Base-by-base conservation (phyloP, 2,797 vertebrate genomes). In the Sphenodon punctatus region DNA sequence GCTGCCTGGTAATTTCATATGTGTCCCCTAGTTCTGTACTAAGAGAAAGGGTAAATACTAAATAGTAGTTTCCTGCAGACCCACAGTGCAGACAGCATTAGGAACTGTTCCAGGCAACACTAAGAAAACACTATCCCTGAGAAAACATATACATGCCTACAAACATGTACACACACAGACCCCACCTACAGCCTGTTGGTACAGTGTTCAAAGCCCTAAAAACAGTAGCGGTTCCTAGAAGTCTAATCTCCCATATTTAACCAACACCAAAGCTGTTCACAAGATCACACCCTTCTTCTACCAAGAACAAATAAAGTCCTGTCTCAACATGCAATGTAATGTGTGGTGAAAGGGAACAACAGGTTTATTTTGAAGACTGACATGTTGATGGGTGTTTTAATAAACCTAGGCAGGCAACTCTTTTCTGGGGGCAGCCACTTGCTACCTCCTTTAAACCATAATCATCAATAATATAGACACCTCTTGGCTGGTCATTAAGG, bases 241-340 rank as follows among this genome's bases (percentile, higher is more conserved):
- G 56, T 51, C 66, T 89, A 85, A 89, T 79, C 82, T 72, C 15
- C 74, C 80, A 27, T 72, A 78, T 88, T 88, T 92, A 90, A 93
- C 74, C 74, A 71, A 67, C 73, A 85, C 16, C 23, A 56, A 86
- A 76, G 74, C 65, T 48, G 85, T 87, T 91, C 86, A 90, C 36
- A 36, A 76, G 42, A 90, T 34, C 76, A 64, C 84, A 92, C 86
- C 89, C 82, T 81, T 76, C 55, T 88, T 59, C 84, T 8, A 86
- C 82, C 55, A 74, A 80, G 85, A 67, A 14, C 42, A 75, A 49
- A 46, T 71, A 83, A 27, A 65, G 42, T 8, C 78, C 56, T 80
- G 89, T 70, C 76, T 89, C 78, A 90, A 85, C 88, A 78, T 0
- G 86, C 71, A 78, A 51, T 81, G 63, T 65, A 59, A 91, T 90